These are phyloP conservation scores for Ammospiza caudacuta DNA, from an alignment of 2,113 vertebrate genomes.

Conservation along the genomic window DNA sequence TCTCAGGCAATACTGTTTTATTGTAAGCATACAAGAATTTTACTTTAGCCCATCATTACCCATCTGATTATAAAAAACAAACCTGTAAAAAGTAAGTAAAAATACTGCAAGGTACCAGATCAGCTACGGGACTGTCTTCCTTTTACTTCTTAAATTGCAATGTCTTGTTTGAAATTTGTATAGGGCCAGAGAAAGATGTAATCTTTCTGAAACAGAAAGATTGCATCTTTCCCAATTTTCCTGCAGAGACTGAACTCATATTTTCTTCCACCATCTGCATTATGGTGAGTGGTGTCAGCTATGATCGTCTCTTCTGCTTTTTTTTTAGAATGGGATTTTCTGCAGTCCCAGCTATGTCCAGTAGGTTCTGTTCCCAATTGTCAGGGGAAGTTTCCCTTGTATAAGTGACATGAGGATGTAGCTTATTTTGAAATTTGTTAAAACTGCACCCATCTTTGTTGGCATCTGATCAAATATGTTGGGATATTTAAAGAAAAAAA, in stretches of 20 bases:
- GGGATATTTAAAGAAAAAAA: background rate
- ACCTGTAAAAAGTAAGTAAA: background rate
- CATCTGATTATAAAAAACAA: background rate
- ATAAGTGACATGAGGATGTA: rapidly evolving
- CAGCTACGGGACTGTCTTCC: background rate
- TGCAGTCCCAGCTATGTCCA: background rate
- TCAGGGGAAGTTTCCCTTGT: background rate
- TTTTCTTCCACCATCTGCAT: background rate
- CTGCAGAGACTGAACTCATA: background rate
- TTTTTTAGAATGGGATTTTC: background rate
- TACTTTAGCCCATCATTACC: background rate
- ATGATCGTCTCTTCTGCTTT: background rate
- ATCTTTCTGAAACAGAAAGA: background rate
- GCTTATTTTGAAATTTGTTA: background rate
- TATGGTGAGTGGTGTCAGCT: background rate
- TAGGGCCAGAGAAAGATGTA: background rate
- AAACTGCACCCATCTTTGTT: background rate
- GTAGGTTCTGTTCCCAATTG: background rate
- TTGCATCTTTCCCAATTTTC: background rate
- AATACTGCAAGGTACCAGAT: background rate
- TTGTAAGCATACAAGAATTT: background rate
- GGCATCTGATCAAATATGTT: background rate
- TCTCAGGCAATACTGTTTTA: background rate
- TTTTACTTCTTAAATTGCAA: background rate
- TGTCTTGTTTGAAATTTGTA: background rate